Percentiles rank a stretch among this genome's conserved stretches.
phyloP scores from a whole-genome alignment of 1,140 invertebrate species.

The Cydia strobilella region DNA sequence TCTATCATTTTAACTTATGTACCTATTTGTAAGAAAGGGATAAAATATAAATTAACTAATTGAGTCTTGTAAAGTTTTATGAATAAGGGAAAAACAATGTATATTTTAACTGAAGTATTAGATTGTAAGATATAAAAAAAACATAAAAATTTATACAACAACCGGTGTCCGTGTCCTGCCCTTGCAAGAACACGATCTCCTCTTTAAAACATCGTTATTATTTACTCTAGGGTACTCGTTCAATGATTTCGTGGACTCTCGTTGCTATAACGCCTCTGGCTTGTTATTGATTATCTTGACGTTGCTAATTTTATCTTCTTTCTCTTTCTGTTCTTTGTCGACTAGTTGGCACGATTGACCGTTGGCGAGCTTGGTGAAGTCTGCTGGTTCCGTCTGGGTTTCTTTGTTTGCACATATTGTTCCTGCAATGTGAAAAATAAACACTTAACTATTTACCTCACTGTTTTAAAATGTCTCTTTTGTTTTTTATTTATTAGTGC shows the following conservation, averaged over 20 bases:
- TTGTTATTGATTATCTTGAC: slow-evolving; percentile 48
- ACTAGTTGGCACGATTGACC: slow-evolving; percentile 53
- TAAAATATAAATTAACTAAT: too few species aligned
- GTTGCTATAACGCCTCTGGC: slow-evolving; percentile 68
- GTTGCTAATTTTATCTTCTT: slow-evolving; percentile 42
- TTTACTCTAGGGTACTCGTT: slow-evolving; percentile 52
- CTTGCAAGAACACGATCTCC: slow-evolving; percentile 71
- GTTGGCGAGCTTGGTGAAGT: slow-evolving; percentile 62
- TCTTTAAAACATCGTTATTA: slow-evolving; percentile 58
- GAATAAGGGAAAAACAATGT: too few species aligned
- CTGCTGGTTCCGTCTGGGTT: slow-evolving; percentile 64
- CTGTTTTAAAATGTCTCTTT: background rate
- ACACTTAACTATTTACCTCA: background rate
- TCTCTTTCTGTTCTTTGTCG: slow-evolving; percentile 43
- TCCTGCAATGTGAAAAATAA: slow-evolving; percentile 50
- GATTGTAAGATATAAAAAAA: background rate
- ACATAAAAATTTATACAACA: slow-evolving; percentile 46
- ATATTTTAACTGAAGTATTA: background rate
- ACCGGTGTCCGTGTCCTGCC: slow-evolving; percentile 64
- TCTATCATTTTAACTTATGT: too few species aligned
- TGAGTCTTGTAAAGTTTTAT: too few species aligned
- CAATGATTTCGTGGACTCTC: slow-evolving; percentile 62
- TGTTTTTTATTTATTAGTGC: too few species aligned
- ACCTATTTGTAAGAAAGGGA: too few species aligned
- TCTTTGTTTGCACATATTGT: slow-evolving; percentile 57